These are phyloP conservation scores for Rhamnusium bicolor DNA, from an alignment of 2,888 invertebrate genomes.

Conservation along the genomic window DNA sequence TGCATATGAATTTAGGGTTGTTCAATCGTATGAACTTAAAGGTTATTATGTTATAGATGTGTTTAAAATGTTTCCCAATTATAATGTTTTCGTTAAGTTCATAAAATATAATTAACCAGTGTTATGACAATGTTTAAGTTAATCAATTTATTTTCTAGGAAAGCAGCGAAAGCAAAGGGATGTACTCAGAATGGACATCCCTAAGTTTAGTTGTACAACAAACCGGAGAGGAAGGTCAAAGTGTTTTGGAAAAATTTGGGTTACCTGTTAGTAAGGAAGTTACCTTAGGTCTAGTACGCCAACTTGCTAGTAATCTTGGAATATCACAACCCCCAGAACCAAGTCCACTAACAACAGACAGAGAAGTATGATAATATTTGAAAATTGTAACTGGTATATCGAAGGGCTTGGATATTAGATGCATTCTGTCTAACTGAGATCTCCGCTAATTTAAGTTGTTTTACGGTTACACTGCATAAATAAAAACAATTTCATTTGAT, in stretches of 20 bases:
- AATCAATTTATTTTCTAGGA: constrained; percentile 64
- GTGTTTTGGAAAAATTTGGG: constrained; percentile 86
- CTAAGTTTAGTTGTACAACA: constrained; percentile 79
- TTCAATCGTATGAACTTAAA: constrained; percentile 87
- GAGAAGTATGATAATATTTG: constrained; percentile 88
- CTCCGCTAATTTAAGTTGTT: too few relatives aligned
- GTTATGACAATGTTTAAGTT: too few relatives aligned
- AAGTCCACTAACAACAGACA: constrained; percentile 87
- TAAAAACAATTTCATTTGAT: too few relatives aligned
- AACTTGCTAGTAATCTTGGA: constrained; percentile 81
- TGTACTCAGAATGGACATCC: constrained; percentile 91
- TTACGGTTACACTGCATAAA: too few relatives aligned
- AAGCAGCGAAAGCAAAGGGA: constrained; percentile 79
- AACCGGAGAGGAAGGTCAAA: constrained; percentile 77
- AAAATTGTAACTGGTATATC: too few relatives aligned
- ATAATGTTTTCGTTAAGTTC: neutral
- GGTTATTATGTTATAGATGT: constrained; percentile 71
- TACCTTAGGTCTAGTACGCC: constrained; percentile 85
- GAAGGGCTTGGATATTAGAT: too few relatives aligned
- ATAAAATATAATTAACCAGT: too few relatives aligned
- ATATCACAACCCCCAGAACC: constrained; percentile 87
- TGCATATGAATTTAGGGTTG: constrained; percentile 85
- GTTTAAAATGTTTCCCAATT: neutral
- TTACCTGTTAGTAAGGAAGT: constrained; percentile 84
- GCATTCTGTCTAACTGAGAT: too few relatives aligned